Evolutionary conservation across 2,113 vertebrate species (phyloP).

Genomic region (Cyprinodon brontotheroides): DNA sequence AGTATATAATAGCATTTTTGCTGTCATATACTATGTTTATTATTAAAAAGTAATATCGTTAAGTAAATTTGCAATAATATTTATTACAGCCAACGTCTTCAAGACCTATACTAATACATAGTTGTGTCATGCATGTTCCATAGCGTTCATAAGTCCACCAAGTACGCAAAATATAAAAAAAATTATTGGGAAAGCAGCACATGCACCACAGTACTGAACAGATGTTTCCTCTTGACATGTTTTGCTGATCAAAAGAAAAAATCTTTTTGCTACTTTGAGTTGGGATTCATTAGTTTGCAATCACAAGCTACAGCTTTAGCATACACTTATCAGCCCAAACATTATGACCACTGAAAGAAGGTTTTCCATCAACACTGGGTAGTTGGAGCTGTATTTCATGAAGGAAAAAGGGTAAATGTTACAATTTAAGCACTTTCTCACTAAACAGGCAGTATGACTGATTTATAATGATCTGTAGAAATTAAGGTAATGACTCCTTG

Average conservation of each 20-base stretch:
- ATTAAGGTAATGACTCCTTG: neutral
- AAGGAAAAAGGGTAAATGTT: neutral
- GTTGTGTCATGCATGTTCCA: conserved; percentile 13
- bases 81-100: too few species aligned
- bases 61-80: too few species aligned
- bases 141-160: conserved; percentile 13
- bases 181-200: conserved; percentile 45
- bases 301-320: conserved; percentile 1
- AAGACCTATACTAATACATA: too few species aligned
- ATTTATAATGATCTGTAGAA: neutral
- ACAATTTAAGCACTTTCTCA: too few species aligned
- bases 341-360: neutral
- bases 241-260: conserved; percentile 19
- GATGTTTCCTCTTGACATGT: conserved; percentile 17
- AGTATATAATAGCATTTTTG: neutral
- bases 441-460: neutral
- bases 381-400: neutral
- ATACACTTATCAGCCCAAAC: neutral
- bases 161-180: conserved; percentile 31
- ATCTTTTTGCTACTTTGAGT: conserved; percentile 6
- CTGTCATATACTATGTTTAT: neutral
- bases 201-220: conserved; percentile 18
- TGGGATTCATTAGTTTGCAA: neutral
- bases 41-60: too few species aligned
- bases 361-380: neutral